A percentile compares a stretch with the other conserved stretches of the same genome.
Conservation (phyloP, 2,113 vertebrate genomes). For the Donacobius atricapilla region DNA sequence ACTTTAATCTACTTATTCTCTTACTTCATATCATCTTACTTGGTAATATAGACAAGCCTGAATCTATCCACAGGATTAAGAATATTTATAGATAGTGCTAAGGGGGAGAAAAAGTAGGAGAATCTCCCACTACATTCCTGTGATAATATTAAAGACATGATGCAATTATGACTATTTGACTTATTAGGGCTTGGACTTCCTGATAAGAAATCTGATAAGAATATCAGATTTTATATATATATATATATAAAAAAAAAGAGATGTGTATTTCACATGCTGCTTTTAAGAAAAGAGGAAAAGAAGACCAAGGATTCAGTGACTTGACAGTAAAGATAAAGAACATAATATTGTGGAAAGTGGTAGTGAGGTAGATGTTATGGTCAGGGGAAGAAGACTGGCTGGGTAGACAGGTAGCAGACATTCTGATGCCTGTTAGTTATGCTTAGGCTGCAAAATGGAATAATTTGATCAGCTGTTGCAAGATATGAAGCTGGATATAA, state of each 20-base stretch:
- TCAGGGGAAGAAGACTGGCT: not conserved
- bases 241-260: not conserved
- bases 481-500: not conserved
- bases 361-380: not conserved
- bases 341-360: not conserved
- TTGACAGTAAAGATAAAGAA: not conserved
- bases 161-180: not conserved
- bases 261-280: not conserved
- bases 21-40: not conserved
- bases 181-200: not conserved
- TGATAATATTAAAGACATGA: not conserved
- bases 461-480: not conserved
- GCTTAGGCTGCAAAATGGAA: not conserved
- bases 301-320: not conserved
- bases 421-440: not conserved
- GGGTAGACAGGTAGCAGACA: not conserved
- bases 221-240: too few species aligned
- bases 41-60: not conserved
- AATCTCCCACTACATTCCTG: not conserved
- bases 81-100: not conserved
- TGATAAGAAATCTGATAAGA: not conserved
- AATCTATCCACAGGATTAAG: not conserved
- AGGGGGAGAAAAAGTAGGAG: not conserved
- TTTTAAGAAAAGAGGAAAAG: not conserved
- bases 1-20: not conserved